Evolutionary conservation across 2,113 vertebrate species (phyloP), one percentile per base, ranked within the genome.

Genomic region (Colistium nudipinnis): DNA sequence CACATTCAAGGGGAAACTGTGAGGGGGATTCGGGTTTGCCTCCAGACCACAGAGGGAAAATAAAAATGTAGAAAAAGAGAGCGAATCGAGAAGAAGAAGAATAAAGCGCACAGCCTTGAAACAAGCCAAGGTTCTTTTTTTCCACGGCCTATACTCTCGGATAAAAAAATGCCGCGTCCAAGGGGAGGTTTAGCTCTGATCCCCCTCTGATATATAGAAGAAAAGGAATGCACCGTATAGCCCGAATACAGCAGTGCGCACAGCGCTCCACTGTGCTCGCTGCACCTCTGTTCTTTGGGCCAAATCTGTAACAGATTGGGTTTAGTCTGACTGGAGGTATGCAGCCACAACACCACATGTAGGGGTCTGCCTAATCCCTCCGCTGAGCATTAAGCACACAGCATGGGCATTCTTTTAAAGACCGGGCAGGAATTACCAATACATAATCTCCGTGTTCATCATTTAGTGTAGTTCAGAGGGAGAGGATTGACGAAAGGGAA

Each of bases 271-370:
- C 78, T 61, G 83, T 66, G 83, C 70, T 69, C n/a, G 7, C 79
- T 80, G 70, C 61, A 79, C 84, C 87, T 82, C 84, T 83, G 74
- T 81, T 79, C 70, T 89, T 82, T 69, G 78, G 66, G 64, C 81
- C 81, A 92, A 92, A 91, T 91, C 82, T 91, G 89, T 82, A 92
- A 90, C 92, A 93, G 91, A 92, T 92, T 92, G 91, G 83, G 75
- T 90, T 90, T 89, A 88, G 88, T 89, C 90, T 88, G 91, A 88
- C 80, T 92, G 82, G 83, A 91, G 91, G 90, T 92, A 91, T 91
- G 92, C 81, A 92, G 92, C 89, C 92, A 92, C 87, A 92, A 91
- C 91, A 92, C 85, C 86, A 88, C 90, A 90, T 85, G 88, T 65
- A 90, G 80, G 65, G 80, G 80, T 76, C 83, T 70, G 47, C 81